Evolutionary conservation across 2,113 vertebrate species (phyloP).

Genomic region (Indicator indicator): DNA sequence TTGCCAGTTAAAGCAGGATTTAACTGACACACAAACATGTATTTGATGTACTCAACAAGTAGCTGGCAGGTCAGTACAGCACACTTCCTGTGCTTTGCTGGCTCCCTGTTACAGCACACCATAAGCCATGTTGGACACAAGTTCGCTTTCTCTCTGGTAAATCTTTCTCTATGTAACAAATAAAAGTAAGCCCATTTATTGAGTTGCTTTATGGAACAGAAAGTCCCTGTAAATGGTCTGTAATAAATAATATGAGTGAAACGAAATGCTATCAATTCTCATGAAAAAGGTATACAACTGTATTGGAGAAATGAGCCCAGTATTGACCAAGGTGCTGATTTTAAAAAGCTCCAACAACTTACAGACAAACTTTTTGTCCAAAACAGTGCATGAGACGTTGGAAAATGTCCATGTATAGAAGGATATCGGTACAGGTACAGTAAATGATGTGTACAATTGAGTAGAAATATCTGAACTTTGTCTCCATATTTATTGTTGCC

Average conservation of each 20-base stretch:
- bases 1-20: not conserved
- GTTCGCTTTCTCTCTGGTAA: not conserved
- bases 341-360: not conserved
- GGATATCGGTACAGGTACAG: not conserved
- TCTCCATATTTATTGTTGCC: slow-evolving; percentile 55
- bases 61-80: not conserved
- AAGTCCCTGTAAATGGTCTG: rapidly evolving
- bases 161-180: not conserved
- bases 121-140: not conserved
- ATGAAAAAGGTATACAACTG: not conserved
- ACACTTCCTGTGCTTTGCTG: not conserved
- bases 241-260: not conserved
- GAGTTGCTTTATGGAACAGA: not conserved
- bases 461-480: slow-evolving; percentile 45
- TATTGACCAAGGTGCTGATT: not conserved
- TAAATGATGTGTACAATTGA: slow-evolving; percentile 70
- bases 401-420: slow-evolving; percentile 43
- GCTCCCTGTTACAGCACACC: not conserved
- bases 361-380: slow-evolving; percentile 16
- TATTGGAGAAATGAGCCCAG: not conserved
- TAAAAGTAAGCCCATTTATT: not conserved
- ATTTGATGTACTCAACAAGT: not conserved
- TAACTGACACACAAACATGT: not conserved
- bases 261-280: not conserved
- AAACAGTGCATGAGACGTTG: slow-evolving; percentile 25